Conservation (phyloP, 2,113 vertebrate species). For the Helogale parvula region DNA sequence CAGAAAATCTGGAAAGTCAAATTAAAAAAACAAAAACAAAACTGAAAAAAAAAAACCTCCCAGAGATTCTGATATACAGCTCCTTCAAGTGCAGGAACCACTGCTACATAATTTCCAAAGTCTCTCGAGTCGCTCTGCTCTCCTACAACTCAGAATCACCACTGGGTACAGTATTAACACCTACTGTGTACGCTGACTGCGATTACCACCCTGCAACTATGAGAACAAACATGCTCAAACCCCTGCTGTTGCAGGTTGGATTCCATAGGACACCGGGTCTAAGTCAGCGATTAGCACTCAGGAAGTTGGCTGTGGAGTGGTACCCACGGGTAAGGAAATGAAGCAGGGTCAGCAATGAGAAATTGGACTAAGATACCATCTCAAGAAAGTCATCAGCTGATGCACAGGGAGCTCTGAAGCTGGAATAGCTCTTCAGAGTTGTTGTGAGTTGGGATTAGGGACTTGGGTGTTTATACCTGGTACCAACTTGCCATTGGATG, state of each 20-base stretch:
- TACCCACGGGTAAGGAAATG: not conserved
- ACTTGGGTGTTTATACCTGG: not conserved
- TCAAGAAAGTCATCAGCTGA: not conserved
- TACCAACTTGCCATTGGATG: not conserved
- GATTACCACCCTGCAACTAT: not conserved
- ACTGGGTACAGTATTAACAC: not conserved
- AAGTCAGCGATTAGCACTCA: not conserved
- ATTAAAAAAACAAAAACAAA: not conserved
- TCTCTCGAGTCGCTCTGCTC: not conserved
- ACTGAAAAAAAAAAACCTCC: not conserved
- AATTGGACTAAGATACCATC: not conserved
- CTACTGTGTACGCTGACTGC: not conserved
- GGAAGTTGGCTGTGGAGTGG: not conserved
- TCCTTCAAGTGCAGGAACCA: not conserved
- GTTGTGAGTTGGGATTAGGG: not conserved
- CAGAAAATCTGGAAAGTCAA: not conserved
- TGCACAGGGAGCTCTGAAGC: not conserved
- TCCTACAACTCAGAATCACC: not conserved
- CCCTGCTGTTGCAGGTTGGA: not conserved
- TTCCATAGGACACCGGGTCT: not conserved
- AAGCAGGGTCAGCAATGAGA: not conserved
- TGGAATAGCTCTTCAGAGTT: not conserved
- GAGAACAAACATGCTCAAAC: not conserved
- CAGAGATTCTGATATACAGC: not conserved
- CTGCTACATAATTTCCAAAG: not conserved